Evolutionary conservation across 2,113 vertebrate genomes (phyloP), one percentile per base, ranked within the genome.

Genomic region (Sceloporus tristichus): DNA sequence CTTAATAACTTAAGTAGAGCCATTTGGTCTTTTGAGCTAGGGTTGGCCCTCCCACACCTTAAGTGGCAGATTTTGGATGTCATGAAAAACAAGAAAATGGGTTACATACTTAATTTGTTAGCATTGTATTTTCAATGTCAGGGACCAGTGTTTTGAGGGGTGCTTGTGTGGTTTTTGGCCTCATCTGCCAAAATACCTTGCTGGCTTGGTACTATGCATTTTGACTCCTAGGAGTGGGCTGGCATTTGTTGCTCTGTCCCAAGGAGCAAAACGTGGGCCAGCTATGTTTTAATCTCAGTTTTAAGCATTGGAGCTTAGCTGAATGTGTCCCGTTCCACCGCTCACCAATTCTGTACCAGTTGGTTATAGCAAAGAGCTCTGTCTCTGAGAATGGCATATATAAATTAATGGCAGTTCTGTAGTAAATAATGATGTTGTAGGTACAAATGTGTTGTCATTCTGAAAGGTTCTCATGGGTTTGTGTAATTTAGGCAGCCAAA

Each of bases 401-500:
- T 53, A 48, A 29, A 27, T 25, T 27, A 70, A 48, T 18, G 9
- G 25, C 25, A 25, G 4, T 53, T 40, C 6, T 38, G 13, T 34
- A 21, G 6, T 7, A 9, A 42, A 76, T 40, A 73, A 29, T 13
- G 29, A n/a, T 8, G 4, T 6, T 48, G 48, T 48, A 48, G 48
- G 48, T 48, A 48, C 48, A 34, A 38, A 75, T 70, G 5, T 16
- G 62, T 38, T 82, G 6, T 6, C 16, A 7, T 19, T 34, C 18
- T 66, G 23, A 84, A 73, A 16, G 14, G 7, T 4, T 40, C 34
- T 71, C 75, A 83, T 86, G 89, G 10, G 85, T 16, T 78, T 82
- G 14, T 95, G 11, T 87, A 85, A 92, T 66, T 59, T 90, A 99
- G 98, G 97, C 90, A 4, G 94, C 94, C 87, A 99, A 99, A 96